Conservation (phyloP, 2,113 vertebrate species). For the Cottus gobio region DNA sequence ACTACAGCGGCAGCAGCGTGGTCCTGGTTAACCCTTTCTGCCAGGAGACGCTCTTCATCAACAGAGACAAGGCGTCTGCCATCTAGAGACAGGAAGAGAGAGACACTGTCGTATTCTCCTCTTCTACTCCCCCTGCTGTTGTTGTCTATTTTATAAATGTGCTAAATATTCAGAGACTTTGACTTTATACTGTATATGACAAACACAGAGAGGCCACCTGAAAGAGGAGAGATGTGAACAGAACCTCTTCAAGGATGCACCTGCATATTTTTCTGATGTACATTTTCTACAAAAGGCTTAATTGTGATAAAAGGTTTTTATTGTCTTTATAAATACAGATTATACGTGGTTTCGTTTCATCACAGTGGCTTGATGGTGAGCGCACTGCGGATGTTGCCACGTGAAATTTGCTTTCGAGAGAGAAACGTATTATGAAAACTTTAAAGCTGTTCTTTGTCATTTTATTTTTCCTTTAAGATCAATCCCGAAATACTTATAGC, state of each 20-base stretch:
- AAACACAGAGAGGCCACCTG: constrained; percentile 68
- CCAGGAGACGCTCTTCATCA: constrained; percentile 96
- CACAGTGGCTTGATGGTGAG: constrained; percentile 72
- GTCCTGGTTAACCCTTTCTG: constrained; percentile 99
- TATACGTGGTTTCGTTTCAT: constrained; percentile 78
- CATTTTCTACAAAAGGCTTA: constrained; percentile 85
- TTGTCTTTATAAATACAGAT: constrained; percentile 84
- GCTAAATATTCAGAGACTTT: constrained; percentile 93
- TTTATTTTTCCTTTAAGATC: constrained; percentile 62
- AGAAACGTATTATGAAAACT: constrained; percentile 62
- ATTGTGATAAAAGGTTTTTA: constrained; percentile 86
- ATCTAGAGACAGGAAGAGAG: constrained; percentile 83
- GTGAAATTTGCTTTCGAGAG: constrained; percentile 74
- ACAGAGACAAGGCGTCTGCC: constrained; percentile 91
- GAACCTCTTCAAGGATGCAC: constrained; percentile 80
- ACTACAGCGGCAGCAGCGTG: constrained; percentile 93
- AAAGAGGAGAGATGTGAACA: constrained; percentile 69
- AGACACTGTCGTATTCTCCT: constrained; percentile 74
- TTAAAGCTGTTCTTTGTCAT: constrained; percentile 57
- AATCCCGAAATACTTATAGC: constrained; percentile 81
- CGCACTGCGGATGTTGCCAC: constrained; percentile 68
- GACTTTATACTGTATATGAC: constrained; percentile 87
- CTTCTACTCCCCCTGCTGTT: constrained; percentile 83
- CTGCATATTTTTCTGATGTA: constrained; percentile 88
- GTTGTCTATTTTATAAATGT: constrained; percentile 92